Conservation (phyloP, 1,140 invertebrate species). For the Samia ricini region DNA sequence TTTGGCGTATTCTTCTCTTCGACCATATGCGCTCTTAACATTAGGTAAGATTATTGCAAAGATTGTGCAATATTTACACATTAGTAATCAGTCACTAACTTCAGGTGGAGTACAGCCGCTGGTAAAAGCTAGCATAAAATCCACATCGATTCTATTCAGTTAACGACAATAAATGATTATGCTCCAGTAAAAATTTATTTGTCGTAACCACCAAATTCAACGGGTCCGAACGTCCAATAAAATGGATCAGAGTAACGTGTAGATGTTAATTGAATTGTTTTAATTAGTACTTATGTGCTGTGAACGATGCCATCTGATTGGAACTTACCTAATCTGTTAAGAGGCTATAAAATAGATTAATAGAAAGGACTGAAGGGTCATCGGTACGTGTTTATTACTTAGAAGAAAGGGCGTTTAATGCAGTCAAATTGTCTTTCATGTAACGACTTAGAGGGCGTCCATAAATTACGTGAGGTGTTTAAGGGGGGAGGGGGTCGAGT, state of each 20-base stretch:
- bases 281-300: constrained; percentile 34
- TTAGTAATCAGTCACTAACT: too few species aligned
- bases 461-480: too few species aligned
- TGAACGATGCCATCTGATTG: constrained; percentile 8
- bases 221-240: neutral
- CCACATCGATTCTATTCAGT: neutral
- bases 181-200: neutral
- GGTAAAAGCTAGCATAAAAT: neutral
- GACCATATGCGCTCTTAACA: too few species aligned
- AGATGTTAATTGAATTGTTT: constrained; percentile 28
- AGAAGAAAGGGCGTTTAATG: constrained; percentile 24
- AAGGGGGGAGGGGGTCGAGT: too few species aligned
- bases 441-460: too few species aligned
- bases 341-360: constrained; percentile 50
- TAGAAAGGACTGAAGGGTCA: constrained; percentile 36
- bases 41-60: too few species aligned
- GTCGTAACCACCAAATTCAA: neutral
- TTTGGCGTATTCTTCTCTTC: too few species aligned
- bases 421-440: constrained; percentile 9
- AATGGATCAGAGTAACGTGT: neutral
- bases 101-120: neutral
- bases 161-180: neutral
- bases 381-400: constrained; percentile 41
- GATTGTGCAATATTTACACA: too few species aligned
- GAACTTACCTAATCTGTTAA: constrained; percentile 37